Evolutionary conservation across 2,797 vertebrate genomes (phyloP).

Genomic region (Chromobotia macracanthus): DNA sequence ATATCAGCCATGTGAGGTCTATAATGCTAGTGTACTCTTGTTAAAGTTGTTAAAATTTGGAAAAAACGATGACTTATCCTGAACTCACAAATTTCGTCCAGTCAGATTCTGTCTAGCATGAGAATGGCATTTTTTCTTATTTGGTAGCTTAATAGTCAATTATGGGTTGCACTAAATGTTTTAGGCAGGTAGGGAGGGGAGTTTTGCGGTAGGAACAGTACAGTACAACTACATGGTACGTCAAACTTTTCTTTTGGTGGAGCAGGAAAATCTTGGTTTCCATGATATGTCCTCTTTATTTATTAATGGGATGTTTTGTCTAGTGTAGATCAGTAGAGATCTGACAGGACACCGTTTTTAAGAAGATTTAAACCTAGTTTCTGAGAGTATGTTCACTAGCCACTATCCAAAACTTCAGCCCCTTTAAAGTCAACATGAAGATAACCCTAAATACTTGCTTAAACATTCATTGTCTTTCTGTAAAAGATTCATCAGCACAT

Average conservation of each 20-base stretch:
- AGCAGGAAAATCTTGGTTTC: background rate
- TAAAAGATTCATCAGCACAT: too few relatives aligned
- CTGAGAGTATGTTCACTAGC: too few relatives aligned
- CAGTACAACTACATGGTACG: background rate
- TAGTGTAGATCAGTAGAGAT: background rate
- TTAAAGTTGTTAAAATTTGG: background rate
- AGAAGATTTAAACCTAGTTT: too few relatives aligned
- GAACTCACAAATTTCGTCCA: too few relatives aligned
- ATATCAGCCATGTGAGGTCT: too few relatives aligned
- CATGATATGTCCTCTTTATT: background rate
- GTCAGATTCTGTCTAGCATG: background rate
- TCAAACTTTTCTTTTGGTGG: background rate
- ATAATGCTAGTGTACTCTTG: too few relatives aligned
- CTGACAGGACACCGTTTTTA: background rate
- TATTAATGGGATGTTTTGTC: background rate
- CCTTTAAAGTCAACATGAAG: too few relatives aligned
- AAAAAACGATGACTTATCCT: background rate
- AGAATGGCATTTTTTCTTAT: background rate
- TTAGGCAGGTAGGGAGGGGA: background rate
- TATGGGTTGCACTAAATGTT: background rate
- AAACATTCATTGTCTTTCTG: too few relatives aligned
- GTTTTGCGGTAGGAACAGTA: background rate
- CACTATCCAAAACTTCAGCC: too few relatives aligned
- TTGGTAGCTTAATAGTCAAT: background rate
- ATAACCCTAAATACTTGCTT: too few relatives aligned